Percentiles rank a stretch among this genome's conserved stretches.
phyloP scores from a whole-genome alignment of 2,113 vertebrate genomes.

The Hyperoodon ampullatus region DNA sequence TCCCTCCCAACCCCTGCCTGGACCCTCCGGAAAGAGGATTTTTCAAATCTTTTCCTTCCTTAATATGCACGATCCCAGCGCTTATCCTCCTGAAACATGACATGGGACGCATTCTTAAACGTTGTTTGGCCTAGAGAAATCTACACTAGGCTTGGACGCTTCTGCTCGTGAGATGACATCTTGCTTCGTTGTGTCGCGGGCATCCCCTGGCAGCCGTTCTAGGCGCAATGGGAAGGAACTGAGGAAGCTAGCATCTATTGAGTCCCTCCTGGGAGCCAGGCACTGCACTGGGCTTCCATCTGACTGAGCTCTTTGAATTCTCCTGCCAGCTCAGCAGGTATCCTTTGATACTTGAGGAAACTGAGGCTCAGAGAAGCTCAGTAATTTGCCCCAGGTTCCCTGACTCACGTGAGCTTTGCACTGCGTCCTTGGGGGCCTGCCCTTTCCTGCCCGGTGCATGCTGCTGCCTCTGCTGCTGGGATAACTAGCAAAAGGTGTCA shows the following conservation, averaged over 20 bases:
- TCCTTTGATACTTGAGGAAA: constrained; percentile 33
- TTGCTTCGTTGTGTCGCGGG: neutral
- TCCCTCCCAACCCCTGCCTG: neutral
- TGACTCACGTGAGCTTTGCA: neutral
- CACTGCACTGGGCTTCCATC: neutral
- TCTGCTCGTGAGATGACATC: neutral
- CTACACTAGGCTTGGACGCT: neutral
- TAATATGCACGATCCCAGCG: neutral
- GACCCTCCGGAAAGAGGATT: neutral
- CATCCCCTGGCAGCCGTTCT: neutral
- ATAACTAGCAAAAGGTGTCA: constrained; percentile 8
- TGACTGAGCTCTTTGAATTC: constrained; percentile 5
- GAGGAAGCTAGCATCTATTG: neutral
- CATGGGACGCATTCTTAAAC: neutral
- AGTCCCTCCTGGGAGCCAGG: neutral
- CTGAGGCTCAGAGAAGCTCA: neutral
- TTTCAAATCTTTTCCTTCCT: constrained; percentile 22
- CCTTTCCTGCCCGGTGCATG: neutral
- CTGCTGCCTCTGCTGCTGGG: neutral
- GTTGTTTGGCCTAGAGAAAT: neutral
- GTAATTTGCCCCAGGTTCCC: neutral
- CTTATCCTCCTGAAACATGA: neutral
- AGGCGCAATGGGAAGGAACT: neutral
- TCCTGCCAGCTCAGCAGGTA: neutral
- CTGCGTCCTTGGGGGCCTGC: neutral